phyloP scores from a whole-genome alignment of 2,113 vertebrate genomes.

The Theristicus caerulescens region DNA sequence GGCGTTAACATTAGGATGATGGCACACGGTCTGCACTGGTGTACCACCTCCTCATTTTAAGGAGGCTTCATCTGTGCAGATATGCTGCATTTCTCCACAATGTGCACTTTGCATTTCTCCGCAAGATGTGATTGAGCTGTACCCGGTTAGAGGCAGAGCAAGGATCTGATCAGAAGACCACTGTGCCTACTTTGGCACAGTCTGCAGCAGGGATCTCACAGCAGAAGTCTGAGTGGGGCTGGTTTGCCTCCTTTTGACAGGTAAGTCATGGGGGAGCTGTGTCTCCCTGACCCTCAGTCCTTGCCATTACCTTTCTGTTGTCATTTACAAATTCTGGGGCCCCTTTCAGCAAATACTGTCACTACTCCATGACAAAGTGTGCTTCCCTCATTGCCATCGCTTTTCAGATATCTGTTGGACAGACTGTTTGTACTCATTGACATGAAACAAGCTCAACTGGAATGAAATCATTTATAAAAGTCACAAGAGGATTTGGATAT shows the following conservation, averaged over 20 bases:
- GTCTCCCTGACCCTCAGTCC: neutral
- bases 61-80: neutral
- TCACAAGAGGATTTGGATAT: neutral
- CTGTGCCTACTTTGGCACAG: neutral
- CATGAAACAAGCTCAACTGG: neutral
- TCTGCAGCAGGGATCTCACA: neutral
- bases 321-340: neutral
- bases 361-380: neutral
- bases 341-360: neutral
- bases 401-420: neutral
- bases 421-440: neutral
- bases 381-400: neutral
- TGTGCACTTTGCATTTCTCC: fast-evolving
- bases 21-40: neutral
- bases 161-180: neutral
- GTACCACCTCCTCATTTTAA: too few species aligned
- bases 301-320: neutral
- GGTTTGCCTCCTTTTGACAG: neutral
- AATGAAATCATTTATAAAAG: slow-evolving; percentile 2
- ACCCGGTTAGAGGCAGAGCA: neutral
- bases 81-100: fast-evolving
- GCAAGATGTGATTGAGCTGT: fast-evolving
- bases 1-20: neutral
- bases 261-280: neutral
- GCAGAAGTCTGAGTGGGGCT: neutral